Evolutionary conservation across 2,113 vertebrate species (phyloP).

Genomic region (Hydrolagus affinis): DNA sequence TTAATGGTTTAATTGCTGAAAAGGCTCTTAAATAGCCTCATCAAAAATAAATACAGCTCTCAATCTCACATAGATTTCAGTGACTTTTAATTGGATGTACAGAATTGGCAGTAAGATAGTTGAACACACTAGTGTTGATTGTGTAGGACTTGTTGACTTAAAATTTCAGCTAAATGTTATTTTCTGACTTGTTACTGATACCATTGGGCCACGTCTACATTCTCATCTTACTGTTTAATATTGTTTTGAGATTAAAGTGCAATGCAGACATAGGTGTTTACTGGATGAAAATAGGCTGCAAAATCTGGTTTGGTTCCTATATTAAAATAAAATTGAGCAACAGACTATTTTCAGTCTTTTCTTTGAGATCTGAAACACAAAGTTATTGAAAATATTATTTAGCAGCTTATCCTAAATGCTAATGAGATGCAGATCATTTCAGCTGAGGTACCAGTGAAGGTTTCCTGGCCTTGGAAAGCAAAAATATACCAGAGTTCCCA

Average conservation of each 20-base stretch:
- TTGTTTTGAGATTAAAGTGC: neutral
- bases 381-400: neutral
- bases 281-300: neutral
- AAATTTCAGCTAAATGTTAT: neutral
- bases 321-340: neutral
- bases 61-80: too few relatives aligned
- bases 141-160: neutral
- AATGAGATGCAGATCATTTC: neutral
- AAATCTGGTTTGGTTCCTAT: neutral
- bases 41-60: too few relatives aligned
- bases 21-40: too few relatives aligned
- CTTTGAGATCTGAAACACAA: neutral
- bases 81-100: too few relatives aligned
- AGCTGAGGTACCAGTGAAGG: too few relatives aligned
- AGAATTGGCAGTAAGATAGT: too few relatives aligned
- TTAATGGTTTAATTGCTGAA: too few relatives aligned
- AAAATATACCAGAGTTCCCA: too few relatives aligned
- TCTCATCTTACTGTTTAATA: neutral
- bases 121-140: too few relatives aligned
- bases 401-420: neutral
- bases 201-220: neutral
- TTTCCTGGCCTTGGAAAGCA: too few relatives aligned
- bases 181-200: neutral
- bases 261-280: neutral
- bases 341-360: neutral